Evolutionary conservation across 2,888 invertebrate genomes (phyloP).

Genomic region (Cordilura impudica): DNA sequence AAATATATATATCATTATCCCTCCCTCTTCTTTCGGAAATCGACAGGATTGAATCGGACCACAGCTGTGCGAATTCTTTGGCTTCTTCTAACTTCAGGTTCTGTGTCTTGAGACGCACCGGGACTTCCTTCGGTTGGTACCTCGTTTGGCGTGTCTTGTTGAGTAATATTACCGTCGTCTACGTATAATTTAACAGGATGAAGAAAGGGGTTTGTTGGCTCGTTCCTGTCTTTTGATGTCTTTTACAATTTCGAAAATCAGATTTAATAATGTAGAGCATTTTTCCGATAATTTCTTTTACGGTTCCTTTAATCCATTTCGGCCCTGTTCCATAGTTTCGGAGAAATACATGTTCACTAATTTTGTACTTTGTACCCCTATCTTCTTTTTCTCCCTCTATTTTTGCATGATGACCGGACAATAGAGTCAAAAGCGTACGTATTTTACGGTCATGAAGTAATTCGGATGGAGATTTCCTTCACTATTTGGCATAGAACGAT

Average conservation of each 20-base stretch:
- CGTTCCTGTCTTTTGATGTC: conserved; percentile 8
- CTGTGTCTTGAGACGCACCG: background rate
- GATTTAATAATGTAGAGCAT: conserved; percentile 14
- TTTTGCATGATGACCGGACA: background rate
- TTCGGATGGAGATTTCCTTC: background rate
- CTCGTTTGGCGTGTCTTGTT: background rate
- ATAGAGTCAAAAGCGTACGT: conserved; percentile 11
- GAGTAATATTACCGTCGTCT: background rate
- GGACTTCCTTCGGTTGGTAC: background rate
- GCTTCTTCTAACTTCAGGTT: conserved; percentile 4
- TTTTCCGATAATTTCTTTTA: conserved; percentile 4
- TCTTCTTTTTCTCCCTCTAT: conserved; percentile 2
- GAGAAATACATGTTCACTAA: conserved; percentile 1
- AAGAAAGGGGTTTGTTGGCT: background rate
- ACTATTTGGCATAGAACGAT: conserved; percentile 14
- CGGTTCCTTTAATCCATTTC: conserved; percentile 18
- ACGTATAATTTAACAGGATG: background rate
- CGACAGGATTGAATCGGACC: conserved; percentile 1
- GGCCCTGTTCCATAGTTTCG: conserved; percentile 6
- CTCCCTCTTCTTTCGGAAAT: background rate
- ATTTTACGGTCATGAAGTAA: conserved; percentile 20
- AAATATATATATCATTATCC: conserved; percentile 5
- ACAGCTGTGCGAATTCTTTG: conserved; percentile 7
- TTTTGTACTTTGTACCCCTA: conserved; percentile 9
- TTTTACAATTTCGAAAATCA: background rate